Base-by-base conservation (phyloP, 2,888 invertebrate species). In the Empis stercorea region DNA sequence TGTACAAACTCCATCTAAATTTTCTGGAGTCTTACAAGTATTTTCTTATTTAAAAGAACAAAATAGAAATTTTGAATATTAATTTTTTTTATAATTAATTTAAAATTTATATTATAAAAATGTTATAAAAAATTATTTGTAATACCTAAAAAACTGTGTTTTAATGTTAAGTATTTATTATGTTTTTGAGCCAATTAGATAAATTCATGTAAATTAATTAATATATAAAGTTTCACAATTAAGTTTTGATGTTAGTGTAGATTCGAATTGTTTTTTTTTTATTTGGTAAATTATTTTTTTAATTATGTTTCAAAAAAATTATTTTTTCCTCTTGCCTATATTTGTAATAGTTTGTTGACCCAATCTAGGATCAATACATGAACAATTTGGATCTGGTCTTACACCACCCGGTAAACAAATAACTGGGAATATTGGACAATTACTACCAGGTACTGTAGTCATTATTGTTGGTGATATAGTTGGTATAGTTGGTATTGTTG, bases 1-100 rank as follows among this genome's bases (percentile, higher is more conserved):
- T 4, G 73, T 59, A 55, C 83, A 84, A 11, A 50, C 54, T 5
- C 82, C 82, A 1, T 54, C 51, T 47, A 66, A 64, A 17, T 66
- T 64, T 15, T 66, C 61, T 2, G 76, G 75, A 37, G 76, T 76
- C 13, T 57, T 57, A 57, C 80, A 81, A 41, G 49, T 54, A 52
- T 62, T 58, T 39, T 59, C 66, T 66, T 27, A 6, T 27, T 27
- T 4, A 9, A 27, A 27, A n/a, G 20, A n/a, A n/a, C n/a, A n/a
- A n/a, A 20, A 20, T 3, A 20, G 5, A 20, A 20, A 20, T 20
- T 20, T 20, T 20, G 20, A 20, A 20, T 20, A n/a, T n/a, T n/a
- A n/a, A n/a, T n/a, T n/a, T n/a, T n/a, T n/a, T 20, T 20, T 20
- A 20, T 4, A 20, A 5, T 20, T 20, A 4, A 20, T 20, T 20